Conservation (phyloP, 2,797 vertebrate species). For the Rhincodon typus region DNA sequence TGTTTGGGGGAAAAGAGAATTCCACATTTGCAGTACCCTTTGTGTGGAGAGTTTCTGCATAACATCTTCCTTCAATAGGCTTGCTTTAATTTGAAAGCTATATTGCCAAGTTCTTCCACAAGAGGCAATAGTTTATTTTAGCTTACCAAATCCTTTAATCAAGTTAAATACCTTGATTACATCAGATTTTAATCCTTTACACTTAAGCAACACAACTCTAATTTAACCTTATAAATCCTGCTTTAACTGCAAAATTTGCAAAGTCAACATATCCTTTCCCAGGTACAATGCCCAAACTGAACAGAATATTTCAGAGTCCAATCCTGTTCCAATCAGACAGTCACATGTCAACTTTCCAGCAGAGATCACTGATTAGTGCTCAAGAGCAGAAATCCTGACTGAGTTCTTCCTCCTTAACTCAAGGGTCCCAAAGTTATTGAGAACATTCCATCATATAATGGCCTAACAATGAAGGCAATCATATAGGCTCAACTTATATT, state of each 20-base stretch:
- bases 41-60: background rate
- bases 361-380: background rate
- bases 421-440: background rate
- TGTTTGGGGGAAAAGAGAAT: background rate
- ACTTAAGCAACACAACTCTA: background rate
- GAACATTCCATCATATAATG: background rate
- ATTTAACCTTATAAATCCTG: background rate
- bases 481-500: background rate
- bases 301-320: background rate
- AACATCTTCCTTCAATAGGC: background rate
- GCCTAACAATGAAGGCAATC: background rate
- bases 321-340: background rate
- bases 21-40: background rate
- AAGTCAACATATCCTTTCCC: background rate
- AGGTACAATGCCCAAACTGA: background rate
- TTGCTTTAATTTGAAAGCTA: background rate
- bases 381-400: background rate
- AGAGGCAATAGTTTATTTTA: background rate
- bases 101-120: background rate
- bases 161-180: background rate
- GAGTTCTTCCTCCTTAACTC: background rate
- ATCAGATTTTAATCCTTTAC: background rate
- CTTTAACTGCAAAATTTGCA: background rate
- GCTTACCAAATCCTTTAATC: background rate
- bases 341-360: background rate